Percentiles rank a stretch among this genome's conserved stretches.
phyloP scores from a whole-genome alignment of 1,140 invertebrate genomes.

The Ostrea edulis region DNA sequence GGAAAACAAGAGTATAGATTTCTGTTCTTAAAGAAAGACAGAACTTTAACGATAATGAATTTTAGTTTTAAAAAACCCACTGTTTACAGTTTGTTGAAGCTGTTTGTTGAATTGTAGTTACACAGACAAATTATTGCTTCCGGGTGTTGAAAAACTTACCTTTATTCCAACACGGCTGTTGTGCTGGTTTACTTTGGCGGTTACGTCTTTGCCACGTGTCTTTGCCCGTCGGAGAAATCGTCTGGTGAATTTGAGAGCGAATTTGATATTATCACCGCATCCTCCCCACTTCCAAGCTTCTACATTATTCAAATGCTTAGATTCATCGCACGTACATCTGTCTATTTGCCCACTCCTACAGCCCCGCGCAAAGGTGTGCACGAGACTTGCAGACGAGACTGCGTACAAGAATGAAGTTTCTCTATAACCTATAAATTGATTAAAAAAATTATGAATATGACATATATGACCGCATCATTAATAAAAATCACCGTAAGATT shows the following conservation, averaged over 20 bases:
- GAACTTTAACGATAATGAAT: background rate
- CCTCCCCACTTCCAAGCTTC: slow-evolving; percentile 85
- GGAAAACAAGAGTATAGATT: background rate
- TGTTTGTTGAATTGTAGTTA: slow-evolving; percentile 28
- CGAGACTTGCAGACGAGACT: slow-evolving; percentile 85
- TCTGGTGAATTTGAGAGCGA: slow-evolving; percentile 83
- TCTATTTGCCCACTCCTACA: slow-evolving; percentile 85
- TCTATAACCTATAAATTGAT: slow-evolving; percentile 82
- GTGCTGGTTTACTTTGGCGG: slow-evolving; percentile 83
- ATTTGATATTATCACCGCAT: slow-evolving; percentile 85
- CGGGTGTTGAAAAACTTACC: slow-evolving; percentile 74
- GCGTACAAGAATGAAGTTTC: slow-evolving; percentile 87
- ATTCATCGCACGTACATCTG: slow-evolving; percentile 84
- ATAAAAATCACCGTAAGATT: background rate
- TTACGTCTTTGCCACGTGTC: slow-evolving; percentile 71
- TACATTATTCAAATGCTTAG: slow-evolving; percentile 71
- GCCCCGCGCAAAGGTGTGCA: slow-evolving; percentile 85
- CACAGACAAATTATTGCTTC: slow-evolving; percentile 14
- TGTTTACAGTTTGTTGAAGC: slow-evolving; percentile 24
- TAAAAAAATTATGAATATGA: slow-evolving; percentile 36
- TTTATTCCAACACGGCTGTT: slow-evolving; percentile 85
- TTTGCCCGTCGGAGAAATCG: slow-evolving; percentile 82
- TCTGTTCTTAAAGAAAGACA: slow-evolving; percentile 7
- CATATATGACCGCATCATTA: background rate
- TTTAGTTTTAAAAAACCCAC: background rate